Percentiles rank a stretch among this genome's conserved stretches.
phyloP scores from a whole-genome alignment of 2,797 vertebrate species.

The Thripadectes ignobilis region DNA sequence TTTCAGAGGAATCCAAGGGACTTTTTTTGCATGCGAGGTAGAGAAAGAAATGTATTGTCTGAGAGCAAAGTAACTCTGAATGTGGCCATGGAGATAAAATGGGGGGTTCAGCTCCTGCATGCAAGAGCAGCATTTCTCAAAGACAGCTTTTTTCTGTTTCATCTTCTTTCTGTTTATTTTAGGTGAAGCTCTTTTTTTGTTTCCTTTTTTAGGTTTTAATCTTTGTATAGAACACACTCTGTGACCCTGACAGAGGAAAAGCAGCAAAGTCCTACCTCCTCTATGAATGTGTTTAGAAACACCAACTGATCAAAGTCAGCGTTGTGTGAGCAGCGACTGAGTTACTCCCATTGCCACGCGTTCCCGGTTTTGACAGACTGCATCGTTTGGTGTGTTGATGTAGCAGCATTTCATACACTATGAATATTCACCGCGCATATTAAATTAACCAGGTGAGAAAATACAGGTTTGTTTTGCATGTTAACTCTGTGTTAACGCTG shows the following conservation, averaged over 20 bases:
- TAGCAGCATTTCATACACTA: constrained; percentile 10
- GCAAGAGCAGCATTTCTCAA: constrained; percentile 15
- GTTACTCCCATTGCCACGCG: neutral
- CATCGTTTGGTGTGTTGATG: neutral
- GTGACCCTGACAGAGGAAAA: constrained; percentile 83
- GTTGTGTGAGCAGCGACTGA: neutral
- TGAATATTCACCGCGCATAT: constrained; percentile 54
- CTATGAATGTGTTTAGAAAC: neutral
- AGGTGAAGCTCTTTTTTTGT: neutral
- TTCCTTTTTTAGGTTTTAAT: constrained; percentile 79
- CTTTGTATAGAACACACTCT: constrained; percentile 79
- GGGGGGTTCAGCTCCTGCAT: neutral
- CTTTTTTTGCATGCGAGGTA: neutral
- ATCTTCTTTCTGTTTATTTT: constrained; percentile 39
- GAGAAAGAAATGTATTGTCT: neutral
- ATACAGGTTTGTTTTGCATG: constrained; percentile 60
- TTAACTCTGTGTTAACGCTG: constrained; percentile 80
- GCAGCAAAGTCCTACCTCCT: constrained; percentile 73
- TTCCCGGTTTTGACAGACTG: constrained; percentile 40
- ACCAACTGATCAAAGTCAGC: neutral
- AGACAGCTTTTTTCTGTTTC: neutral
- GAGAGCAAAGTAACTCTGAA: constrained; percentile 18
- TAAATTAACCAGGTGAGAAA: constrained; percentile 66
- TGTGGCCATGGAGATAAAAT: constrained; percentile 1
- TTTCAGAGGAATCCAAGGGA: neutral